These are phyloP conservation scores for Glareola pratincola DNA, from an alignment of 2,113 vertebrate species.

Conservation along the genomic window DNA sequence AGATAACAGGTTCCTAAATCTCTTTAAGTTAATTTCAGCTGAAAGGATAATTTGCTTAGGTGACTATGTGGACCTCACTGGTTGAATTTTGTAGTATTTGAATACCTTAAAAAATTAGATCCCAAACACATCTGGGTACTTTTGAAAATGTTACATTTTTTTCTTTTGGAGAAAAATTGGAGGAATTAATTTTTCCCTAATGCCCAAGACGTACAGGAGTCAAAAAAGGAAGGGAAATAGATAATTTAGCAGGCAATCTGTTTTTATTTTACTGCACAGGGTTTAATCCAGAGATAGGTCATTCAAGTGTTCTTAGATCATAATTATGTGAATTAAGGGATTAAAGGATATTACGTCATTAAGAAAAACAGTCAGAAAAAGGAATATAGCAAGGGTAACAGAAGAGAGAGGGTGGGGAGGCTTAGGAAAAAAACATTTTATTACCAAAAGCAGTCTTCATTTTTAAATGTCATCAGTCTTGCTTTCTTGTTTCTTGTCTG, in stretches of 20 bases:
- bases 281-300: background rate
- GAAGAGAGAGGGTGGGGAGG: conserved; percentile 5
- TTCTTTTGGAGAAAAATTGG: background rate
- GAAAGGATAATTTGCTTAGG: background rate
- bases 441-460: background rate
- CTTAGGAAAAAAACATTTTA: background rate
- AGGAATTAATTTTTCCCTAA: background rate
- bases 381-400: background rate
- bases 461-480: conserved; percentile 45
- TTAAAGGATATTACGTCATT: conserved; percentile 36
- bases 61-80: background rate
- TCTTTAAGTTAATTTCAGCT: background rate
- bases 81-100: background rate
- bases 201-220: background rate
- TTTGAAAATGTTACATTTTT: background rate
- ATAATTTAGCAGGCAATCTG: background rate
- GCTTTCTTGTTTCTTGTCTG: conserved; percentile 23
- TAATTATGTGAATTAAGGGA: background rate
- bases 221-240: background rate
- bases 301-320: background rate
- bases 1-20: background rate
- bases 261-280: background rate
- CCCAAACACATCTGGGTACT: background rate
- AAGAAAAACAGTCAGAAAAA: conserved; percentile 13
- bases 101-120: background rate